phyloP scores from a whole-genome alignment of 2,888 invertebrate genomes.

The Eupithecia subumbrata region DNA sequence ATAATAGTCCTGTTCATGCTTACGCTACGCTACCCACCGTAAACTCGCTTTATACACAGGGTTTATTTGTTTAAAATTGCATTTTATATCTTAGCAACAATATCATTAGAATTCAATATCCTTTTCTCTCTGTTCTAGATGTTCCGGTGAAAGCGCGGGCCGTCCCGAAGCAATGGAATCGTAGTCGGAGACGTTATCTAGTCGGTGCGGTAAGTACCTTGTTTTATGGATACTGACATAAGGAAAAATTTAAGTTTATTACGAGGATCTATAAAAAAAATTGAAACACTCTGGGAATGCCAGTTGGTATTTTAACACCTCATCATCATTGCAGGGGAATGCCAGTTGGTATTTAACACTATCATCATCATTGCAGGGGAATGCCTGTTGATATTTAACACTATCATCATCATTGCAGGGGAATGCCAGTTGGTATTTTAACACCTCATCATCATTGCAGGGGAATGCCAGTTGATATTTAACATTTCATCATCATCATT shows the following conservation, averaged over 20 bases:
- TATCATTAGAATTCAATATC: background rate
- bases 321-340: background rate
- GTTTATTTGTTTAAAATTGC: background rate
- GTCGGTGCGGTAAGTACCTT: slow-evolving; percentile 55
- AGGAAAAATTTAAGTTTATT: background rate
- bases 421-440: slow-evolving; percentile 2
- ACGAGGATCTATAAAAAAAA: background rate
- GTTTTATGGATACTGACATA: slow-evolving; percentile 19
- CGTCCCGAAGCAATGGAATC: slow-evolving; percentile 61
- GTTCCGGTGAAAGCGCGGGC: slow-evolving; percentile 65
- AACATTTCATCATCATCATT: background rate
- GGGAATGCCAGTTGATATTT: background rate
- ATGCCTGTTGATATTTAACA: no score
- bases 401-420: no score
- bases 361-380: background rate
- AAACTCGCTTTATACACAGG: background rate
- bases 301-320: background rate
- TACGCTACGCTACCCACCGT: background rate
- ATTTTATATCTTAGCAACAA: no score
- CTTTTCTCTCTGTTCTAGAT: slow-evolving; percentile 63
- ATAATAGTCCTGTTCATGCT: background rate
- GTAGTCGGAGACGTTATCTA: slow-evolving; percentile 53
- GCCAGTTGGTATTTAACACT: background rate
- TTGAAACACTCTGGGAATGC: background rate
- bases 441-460: background rate